Conservation (phyloP, 2,888 invertebrate species). For the Tribolium freemani region DNA sequence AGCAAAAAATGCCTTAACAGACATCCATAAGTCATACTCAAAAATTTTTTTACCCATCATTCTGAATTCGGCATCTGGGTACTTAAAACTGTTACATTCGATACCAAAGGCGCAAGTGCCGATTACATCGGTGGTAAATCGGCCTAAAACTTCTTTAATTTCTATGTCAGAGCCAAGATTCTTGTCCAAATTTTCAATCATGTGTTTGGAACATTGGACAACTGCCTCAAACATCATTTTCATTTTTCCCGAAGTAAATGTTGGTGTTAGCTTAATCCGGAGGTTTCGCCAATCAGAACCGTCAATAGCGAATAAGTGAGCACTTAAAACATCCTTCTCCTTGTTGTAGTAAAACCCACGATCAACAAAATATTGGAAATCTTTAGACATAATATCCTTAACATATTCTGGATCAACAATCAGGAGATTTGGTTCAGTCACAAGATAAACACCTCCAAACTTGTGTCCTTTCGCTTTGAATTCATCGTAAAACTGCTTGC, state of each 20-base stretch:
- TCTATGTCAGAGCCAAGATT: constrained; percentile 39
- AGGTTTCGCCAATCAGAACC: constrained; percentile 67
- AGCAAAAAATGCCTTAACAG: constrained; percentile 37
- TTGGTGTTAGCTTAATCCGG: constrained; percentile 65
- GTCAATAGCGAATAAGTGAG: constrained; percentile 53
- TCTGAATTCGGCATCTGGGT: constrained; percentile 63
- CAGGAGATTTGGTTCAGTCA: constrained; percentile 49
- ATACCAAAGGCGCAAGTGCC: constrained; percentile 73
- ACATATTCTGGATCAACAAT: constrained; percentile 55
- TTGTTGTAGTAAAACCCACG: constrained; percentile 53
- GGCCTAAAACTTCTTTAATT: constrained; percentile 69
- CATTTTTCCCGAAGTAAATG: constrained; percentile 49
- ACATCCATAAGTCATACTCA: constrained; percentile 45
- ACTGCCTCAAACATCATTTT: constrained; percentile 68
- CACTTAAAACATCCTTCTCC: constrained; percentile 53
- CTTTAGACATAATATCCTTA: constrained; percentile 55
- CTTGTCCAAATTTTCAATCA: constrained; percentile 51
- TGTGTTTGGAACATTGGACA: constrained; percentile 59
- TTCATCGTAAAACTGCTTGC: not conserved
- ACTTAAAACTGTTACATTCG: constrained; percentile 71
- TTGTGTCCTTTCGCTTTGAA: constrained; percentile 2
- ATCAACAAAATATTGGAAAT: constrained; percentile 57
- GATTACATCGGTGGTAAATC: constrained; percentile 73
- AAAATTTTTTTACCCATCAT: constrained; percentile 59
- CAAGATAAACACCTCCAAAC: constrained; percentile 1